These are phyloP conservation scores for Venustaconcha ellipsiformis DNA, from an alignment of 1,140 invertebrate species.

Conservation along the genomic window DNA sequence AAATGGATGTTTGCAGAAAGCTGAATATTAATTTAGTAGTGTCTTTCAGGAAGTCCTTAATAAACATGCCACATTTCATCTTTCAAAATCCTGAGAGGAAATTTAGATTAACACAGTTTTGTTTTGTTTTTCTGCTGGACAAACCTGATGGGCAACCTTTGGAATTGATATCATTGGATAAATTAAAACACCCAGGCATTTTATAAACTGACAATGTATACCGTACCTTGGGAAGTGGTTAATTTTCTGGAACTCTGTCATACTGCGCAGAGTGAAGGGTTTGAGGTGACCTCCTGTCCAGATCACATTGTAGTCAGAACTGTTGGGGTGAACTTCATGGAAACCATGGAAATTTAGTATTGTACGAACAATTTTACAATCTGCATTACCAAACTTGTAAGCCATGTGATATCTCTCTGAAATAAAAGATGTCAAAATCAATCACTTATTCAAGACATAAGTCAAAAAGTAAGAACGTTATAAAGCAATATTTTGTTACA, in stretches of 20 bases:
- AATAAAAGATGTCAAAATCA: slow-evolving; percentile 26
- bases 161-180: no score
- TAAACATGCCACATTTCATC: no score
- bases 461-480: not conserved
- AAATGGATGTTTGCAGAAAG: no score
- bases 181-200: no score
- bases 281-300: slow-evolving; percentile 94
- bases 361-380: slow-evolving; percentile 65
- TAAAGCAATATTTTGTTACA: slow-evolving; percentile 6
- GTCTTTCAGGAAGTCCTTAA: no score
- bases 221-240: slow-evolving; percentile 92
- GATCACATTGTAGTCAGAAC: slow-evolving; percentile 85
- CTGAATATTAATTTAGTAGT: no score
- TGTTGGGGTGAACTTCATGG: slow-evolving; percentile 70
- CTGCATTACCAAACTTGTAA: slow-evolving; percentile 67
- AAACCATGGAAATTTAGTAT: slow-evolving; percentile 67
- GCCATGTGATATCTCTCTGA: slow-evolving; percentile 68
- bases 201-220: no score
- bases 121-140: no score
- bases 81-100: no score
- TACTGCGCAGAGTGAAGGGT: slow-evolving; percentile 83
- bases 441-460: not conserved
- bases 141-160: no score
- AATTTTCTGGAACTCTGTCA: slow-evolving; percentile 88
- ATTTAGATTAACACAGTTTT: no score